Evolutionary conservation across 2,113 vertebrate species (phyloP), one percentile per base, ranked within the genome.

Genomic region (Sapayoa aenigma): DNA sequence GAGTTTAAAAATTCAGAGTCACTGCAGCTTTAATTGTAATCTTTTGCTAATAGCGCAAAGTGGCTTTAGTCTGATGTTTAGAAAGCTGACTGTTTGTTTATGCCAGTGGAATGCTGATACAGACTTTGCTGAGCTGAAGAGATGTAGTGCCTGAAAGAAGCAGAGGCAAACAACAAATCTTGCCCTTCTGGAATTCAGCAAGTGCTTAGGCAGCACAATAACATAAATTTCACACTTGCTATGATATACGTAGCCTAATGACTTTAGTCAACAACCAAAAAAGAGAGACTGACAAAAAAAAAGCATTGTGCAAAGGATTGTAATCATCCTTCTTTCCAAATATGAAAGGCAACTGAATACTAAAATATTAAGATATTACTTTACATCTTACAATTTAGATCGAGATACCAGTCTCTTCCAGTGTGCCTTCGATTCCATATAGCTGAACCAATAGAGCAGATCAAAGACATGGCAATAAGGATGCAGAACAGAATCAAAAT

Each of bases 401-500:
- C 98, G 97, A 99, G 99, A 98, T 99, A 99, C 99, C 99, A 99
- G 98, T 99, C 99, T 84, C 95, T 98, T 93, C 98, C 98, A 90
- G 98, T 98, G 88, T 99, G 99, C 76, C 98, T 98, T 97, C 97
- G 97, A 97, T 99, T 99, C 99, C 99, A 99, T 97, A 99, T 98
- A 96, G 98, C 99, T 89, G 99, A 98, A 33, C 99, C 99, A 79
- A 99, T 98, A 50, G 99, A 99, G 97, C 99, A 99, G 95, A 99
- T 89, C 86, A 99, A 98, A 79, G 99, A 99, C 97, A 99, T 99
- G 94, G 98, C 99, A 95, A 99, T 98, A 95, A 99, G 98, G 94
- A 99, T 99, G 97, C 99, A 98, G 93, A 99, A 99, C 90, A 99
- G 97, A 95, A 99, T 98, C 44, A 99, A 97, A 97, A 99, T 99